These are phyloP conservation scores for Ceryle rudis DNA, from an alignment of 2,797 vertebrate species.

Conservation along the genomic window DNA sequence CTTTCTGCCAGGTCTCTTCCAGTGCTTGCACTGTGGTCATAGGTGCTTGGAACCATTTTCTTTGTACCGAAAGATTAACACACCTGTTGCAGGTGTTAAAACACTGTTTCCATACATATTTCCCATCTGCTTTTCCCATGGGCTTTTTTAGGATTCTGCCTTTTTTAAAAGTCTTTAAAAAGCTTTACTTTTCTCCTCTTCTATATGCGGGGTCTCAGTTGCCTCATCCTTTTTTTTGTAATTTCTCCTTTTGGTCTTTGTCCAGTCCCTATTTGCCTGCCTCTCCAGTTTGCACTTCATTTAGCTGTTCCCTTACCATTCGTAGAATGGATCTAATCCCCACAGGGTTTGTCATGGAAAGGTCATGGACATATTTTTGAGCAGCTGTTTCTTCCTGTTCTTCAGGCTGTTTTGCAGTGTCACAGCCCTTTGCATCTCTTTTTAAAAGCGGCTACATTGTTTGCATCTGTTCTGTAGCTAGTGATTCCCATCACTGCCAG, in stretches of 20 bases:
- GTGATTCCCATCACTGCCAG: neutral
- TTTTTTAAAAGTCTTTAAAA: neutral
- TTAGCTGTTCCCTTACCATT: neutral
- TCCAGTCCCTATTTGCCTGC: neutral
- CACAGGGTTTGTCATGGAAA: neutral
- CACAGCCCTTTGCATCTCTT: neutral
- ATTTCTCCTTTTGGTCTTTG: conserved; percentile 1
- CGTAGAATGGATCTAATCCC: neutral
- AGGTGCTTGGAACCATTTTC: neutral
- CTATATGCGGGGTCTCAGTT: neutral
- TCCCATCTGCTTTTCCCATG: conserved; percentile 2
- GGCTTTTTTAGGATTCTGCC: neutral
- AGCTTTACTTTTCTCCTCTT: neutral
- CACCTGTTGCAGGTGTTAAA: conserved; percentile 5
- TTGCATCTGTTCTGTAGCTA: neutral
- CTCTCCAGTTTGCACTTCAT: conserved; percentile 23
- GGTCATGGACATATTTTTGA: neutral
- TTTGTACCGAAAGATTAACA: neutral
- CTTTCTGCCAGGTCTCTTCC: neutral
- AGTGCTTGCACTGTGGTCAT: neutral
- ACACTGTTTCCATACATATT: neutral
- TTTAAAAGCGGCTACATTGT: neutral
- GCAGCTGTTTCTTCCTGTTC: conserved; percentile 14
- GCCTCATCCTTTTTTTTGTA: neutral
- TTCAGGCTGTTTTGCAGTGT: neutral